Evolutionary conservation across 2,888 invertebrate species (phyloP), one percentile per base, ranked within the genome.

Genomic region (Melangyna quadrimaculata): DNA sequence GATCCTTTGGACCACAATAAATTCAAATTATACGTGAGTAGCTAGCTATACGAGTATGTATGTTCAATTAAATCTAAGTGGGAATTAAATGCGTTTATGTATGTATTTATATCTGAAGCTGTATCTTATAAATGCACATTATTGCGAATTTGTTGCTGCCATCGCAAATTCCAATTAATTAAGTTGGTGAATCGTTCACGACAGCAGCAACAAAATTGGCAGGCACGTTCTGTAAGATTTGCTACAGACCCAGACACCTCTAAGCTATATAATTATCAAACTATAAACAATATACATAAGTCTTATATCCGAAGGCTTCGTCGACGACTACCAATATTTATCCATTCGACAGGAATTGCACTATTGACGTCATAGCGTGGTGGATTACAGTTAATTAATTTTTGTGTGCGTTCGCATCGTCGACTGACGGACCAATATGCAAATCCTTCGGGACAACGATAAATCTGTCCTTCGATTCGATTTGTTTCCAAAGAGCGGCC

Each of bases 341-440:
- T 87, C 91, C 91, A 92, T 88, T 92, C 92, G 40, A 91, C 87
- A 9, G 92, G 92, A 77, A 92, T 89, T 51, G 89, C 89, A 40
- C 89, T 88, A 43, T 88, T 89, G 32, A 89, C 65, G 61, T 89
- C 89, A 29, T 77, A 71, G 24, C 72, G 70, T 67, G 89, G 89
- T 29, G 89, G 87, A 14, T 87, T 84, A 87, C 96, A 97, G 89
- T 94, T 94, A 73, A 93, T 93, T 65, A 96, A 91, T 89, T 94
- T 94, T 55, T 93, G 92, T 0, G 93, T 92, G 53, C 94, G 93
- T 91, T 97, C 97, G 90, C 97, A 97, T 89, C 95, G 93, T 91
- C 95, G 94, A 88, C 96, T 96, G 4, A 96, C 94, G 53, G 95
- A 94, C 96, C 96, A 97, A 90, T 95, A 97, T 5, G 95, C 93